These are phyloP conservation scores for Cephalotes varians DNA, from an alignment of 2,888 invertebrate species.

Conservation along the genomic window DNA sequence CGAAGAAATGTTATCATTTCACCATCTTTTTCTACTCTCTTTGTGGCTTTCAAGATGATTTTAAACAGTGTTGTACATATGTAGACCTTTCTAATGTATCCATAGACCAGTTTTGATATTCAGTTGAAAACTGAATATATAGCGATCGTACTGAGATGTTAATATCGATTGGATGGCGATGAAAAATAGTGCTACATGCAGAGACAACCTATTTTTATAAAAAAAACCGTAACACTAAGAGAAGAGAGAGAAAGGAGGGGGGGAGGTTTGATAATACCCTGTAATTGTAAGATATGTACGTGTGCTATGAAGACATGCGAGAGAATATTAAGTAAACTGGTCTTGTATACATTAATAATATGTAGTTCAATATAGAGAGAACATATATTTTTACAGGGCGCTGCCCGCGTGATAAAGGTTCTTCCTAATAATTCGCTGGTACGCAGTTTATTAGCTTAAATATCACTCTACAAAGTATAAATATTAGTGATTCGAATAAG, in stretches of 20 bases:
- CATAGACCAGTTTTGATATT: constrained; percentile 70
- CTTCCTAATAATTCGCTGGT: constrained; percentile 84
- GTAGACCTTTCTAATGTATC: constrained; percentile 71
- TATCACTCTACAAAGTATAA: constrained; percentile 68
- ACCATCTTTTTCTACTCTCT: constrained; percentile 82
- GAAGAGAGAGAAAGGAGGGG: background rate
- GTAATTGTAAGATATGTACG: constrained; percentile 57
- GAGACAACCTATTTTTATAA: constrained; percentile 74
- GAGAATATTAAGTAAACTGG: constrained; percentile 63
- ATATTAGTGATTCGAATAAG: constrained; percentile 59
- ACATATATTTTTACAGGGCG: constrained; percentile 85
- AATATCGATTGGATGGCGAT: constrained; percentile 50
- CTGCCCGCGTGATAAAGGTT: constrained; percentile 85
- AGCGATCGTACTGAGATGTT: constrained; percentile 38
- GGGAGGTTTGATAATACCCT: constrained; percentile 64
- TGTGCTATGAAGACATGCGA: constrained; percentile 19
- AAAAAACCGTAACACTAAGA: constrained; percentile 61
- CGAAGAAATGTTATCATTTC: constrained; percentile 74
- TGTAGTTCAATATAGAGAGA: constrained; percentile 79
- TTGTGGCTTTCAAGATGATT: constrained; percentile 80
- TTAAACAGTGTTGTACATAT: constrained; percentile 77
- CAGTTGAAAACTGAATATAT: constrained; percentile 58
- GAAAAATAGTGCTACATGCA: constrained; percentile 45
- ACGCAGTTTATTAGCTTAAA: constrained; percentile 80
- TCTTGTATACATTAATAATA: constrained; percentile 73